Evolutionary conservation across 2,888 invertebrate genomes (phyloP), one percentile per base, ranked within the genome.

Genomic region (Polylopha cassiicola): DNA sequence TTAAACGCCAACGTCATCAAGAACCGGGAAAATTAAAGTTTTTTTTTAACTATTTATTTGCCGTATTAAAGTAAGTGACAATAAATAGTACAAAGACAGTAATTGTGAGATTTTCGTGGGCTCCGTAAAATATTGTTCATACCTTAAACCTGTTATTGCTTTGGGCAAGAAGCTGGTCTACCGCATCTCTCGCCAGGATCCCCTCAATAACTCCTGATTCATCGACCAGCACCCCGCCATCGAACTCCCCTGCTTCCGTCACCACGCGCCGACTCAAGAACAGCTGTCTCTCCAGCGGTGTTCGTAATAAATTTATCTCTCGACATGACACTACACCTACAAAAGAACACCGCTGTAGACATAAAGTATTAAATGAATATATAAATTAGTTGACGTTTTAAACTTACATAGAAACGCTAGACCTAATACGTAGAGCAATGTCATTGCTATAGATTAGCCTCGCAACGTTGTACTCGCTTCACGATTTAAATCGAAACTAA

Each of bases 171-270:
- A 82, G 61, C 48, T 75, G 66, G 15, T 84, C 73, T 26, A 87
- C 73, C 7, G 79, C 72, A 0, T 73, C 59, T 13, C 79, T 71
- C 13, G 70, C 74, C 1, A 89, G 61, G 9, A 91, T 78, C 41
- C 80, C 75, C 39, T 79, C 67, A 44, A 91, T 90, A 50, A 84
- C 84, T 14, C 90, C 91, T 49, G 86, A 67, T 26, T 84, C 73
- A 31, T 85, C 72, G 6, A 90, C 87, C 38, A 91, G 60, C 37
- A 90, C 87, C 11, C 89, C 89, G 7, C 89, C 90, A 39, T 87
- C 82, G 10, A 88, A 69, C 39, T 89, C 81, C 15, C 65, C 69
- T 18, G 76, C 68, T 39, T 87, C 79, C 4, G 89, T 74, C 31
- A 88, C 86, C 36, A 90, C 87, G 39, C 60, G 55, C 20, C 62